Conservation (phyloP, 2,113 vertebrate genomes). For the Colius striatus region DNA sequence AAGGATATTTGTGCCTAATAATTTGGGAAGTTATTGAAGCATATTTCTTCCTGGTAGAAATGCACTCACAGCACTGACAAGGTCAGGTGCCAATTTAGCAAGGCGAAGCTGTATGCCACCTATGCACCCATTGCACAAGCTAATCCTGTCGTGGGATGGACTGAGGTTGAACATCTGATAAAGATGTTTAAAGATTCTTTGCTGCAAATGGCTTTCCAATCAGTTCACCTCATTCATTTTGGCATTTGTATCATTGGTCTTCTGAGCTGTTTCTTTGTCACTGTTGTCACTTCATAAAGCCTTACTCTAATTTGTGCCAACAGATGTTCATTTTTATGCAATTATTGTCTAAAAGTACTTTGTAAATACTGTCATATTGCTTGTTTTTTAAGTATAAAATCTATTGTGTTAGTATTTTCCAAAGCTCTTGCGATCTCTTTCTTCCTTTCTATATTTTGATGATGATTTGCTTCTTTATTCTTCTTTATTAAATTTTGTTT, state of each 20-base stretch:
- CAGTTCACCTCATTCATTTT: neutral
- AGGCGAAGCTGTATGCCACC: neutral
- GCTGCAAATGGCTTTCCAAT: neutral
- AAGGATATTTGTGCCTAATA: neutral
- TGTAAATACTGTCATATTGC: neutral
- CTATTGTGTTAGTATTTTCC: neutral
- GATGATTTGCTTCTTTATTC: neutral
- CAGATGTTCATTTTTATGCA: neutral
- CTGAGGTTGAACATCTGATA: neutral
- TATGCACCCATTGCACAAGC: accelerated
- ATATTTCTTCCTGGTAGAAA: neutral
- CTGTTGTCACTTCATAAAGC: neutral
- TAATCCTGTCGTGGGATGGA: neutral
- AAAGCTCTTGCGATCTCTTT: neutral
- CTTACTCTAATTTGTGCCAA: neutral
- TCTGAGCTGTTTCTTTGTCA: neutral
- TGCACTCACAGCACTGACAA: neutral
- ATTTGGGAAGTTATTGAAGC: neutral
- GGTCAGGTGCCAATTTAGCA: neutral
- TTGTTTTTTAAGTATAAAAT: neutral
- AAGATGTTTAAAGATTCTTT: neutral
- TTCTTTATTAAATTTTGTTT: neutral
- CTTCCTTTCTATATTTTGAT: neutral
- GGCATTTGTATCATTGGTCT: neutral
- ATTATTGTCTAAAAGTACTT: neutral